A percentile compares a stretch with the other conserved stretches of the same genome.
phyloP scores from a whole-genome alignment of 1,140 invertebrate species.

The Sycobia sp. region DNA sequence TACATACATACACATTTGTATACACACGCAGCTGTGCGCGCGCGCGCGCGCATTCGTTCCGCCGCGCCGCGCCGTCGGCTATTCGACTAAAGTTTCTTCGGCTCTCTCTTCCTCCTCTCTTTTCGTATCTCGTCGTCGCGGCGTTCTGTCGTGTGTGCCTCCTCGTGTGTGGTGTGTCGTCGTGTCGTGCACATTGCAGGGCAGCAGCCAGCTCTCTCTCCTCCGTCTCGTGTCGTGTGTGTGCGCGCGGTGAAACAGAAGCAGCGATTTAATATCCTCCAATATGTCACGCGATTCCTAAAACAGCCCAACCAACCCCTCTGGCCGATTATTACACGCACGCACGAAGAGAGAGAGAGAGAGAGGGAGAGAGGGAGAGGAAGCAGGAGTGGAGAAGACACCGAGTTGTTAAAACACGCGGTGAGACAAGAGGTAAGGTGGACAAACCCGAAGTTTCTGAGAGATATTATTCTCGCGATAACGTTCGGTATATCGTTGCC shows the following conservation, averaged over 20 bases:
- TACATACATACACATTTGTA: too few relatives aligned
- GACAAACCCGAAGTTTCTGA: too few relatives aligned
- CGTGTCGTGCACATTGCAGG: not conserved
- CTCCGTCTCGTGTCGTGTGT: not conserved
- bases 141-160: not conserved
- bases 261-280: not conserved
- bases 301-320: not conserved
- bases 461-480: too few relatives aligned
- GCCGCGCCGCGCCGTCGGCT: too few relatives aligned
- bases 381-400: not conserved
- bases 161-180: not conserved
- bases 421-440: too few relatives aligned
- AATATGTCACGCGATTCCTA: slow-evolving; percentile 28
- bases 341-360: not conserved
- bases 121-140: not conserved
- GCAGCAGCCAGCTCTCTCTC: not conserved
- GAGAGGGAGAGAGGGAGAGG: not conserved
- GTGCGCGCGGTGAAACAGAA: not conserved
- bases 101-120: too few relatives aligned
- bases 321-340: not conserved
- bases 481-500: too few relatives aligned
- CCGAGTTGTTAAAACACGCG: too few relatives aligned
- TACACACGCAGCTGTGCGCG: not conserved
- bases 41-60: not conserved
- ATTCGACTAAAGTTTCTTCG: too few relatives aligned